Percentiles rank a stretch among this genome's conserved stretches.
Conservation (phyloP, 2,797 vertebrate species). For the Otolemur crassicaudatus region DNA sequence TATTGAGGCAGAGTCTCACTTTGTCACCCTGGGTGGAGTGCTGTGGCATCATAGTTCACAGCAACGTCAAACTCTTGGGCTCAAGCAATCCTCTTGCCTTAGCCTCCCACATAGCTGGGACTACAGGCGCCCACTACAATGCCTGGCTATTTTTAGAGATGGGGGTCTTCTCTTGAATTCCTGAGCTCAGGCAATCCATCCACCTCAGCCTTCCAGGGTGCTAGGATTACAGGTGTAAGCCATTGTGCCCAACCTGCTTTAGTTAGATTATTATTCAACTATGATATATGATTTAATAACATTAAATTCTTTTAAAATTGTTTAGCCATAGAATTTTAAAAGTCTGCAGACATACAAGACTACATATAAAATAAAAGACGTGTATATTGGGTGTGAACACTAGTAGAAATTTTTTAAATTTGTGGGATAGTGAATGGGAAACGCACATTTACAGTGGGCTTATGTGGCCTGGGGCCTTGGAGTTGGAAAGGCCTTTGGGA, state of each 20-base stretch:
- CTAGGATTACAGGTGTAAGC: too few species aligned
- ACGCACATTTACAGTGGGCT: background rate
- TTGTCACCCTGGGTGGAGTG: too few species aligned
- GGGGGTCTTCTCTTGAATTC: too few species aligned
- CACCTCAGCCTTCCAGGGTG: too few species aligned
- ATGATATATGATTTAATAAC: background rate
- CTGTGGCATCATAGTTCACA: too few species aligned
- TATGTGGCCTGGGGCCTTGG: background rate
- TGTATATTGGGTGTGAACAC: background rate
- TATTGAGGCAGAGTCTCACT: too few species aligned
- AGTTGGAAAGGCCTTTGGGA: background rate
- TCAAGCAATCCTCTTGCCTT: too few species aligned
- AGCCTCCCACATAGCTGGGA: too few species aligned
- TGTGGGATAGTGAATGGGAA: background rate
- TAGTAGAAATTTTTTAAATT: background rate
- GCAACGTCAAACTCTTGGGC: too few species aligned
- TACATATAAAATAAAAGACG: background rate
- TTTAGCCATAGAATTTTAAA: background rate
- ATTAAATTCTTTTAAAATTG: background rate
- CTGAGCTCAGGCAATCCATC: too few species aligned
- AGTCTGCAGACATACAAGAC: constrained; percentile 3
- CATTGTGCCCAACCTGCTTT: background rate
- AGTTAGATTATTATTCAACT: background rate
- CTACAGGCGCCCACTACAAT: too few species aligned
- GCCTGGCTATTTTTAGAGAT: too few species aligned